These are phyloP conservation scores for Pionites leucogaster DNA, from an alignment of 2,113 vertebrate genomes.

Conservation along the genomic window DNA sequence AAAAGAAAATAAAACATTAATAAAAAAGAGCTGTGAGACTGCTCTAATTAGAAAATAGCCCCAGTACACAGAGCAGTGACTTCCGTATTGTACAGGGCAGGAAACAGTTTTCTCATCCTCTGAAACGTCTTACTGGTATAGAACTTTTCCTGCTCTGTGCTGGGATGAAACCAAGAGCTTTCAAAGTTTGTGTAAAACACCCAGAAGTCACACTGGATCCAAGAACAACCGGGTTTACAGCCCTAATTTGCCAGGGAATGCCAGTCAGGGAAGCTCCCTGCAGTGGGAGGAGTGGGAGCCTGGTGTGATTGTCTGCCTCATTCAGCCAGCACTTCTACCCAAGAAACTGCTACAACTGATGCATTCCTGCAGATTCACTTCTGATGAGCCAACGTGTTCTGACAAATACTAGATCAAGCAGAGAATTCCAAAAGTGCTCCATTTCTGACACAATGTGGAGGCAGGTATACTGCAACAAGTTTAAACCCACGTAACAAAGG, in stretches of 20 bases:
- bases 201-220: neutral
- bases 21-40: neutral
- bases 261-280: neutral
- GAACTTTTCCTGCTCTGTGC: neutral
- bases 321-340: neutral
- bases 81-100: neutral
- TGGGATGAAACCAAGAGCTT: slow-evolving; percentile 7
- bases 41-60: neutral
- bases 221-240: neutral
- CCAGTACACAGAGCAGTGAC: neutral
- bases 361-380: slow-evolving; percentile 4
- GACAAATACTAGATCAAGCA: slow-evolving; percentile 20
- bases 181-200: neutral
- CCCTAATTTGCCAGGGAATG: neutral
- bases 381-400: neutral
- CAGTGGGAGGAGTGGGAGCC: neutral
- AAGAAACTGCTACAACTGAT: neutral
- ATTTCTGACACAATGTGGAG: neutral
- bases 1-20: neutral
- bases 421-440: slow-evolving; percentile 11
- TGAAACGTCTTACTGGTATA: neutral
- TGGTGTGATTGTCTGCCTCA: neutral
- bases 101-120: neutral
- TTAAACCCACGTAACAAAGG: neutral
- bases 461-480: neutral